A percentile compares a stretch with the other conserved stretches of the same genome.
phyloP scores from a whole-genome alignment of 2,113 vertebrate species.

The Bostrychus sinensis region DNA sequence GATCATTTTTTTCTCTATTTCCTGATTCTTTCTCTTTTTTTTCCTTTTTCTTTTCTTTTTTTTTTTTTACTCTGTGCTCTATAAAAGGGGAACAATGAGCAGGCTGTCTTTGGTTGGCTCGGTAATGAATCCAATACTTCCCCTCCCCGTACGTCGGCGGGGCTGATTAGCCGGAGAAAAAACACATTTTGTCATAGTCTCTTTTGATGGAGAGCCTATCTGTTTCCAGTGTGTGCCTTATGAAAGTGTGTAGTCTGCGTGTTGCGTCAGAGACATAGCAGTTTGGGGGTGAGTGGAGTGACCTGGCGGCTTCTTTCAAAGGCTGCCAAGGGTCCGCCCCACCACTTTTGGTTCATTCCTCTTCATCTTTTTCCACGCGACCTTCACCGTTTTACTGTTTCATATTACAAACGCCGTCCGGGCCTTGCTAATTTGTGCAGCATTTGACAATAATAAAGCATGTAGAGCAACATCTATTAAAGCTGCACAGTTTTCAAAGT shows the following conservation, averaged over 20 bases:
- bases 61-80: neutral
- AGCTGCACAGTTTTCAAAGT: too few relatives aligned
- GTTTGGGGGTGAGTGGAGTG: conserved; percentile 22
- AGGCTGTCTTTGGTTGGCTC: conserved; percentile 43
- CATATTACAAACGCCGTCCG: conserved; percentile 9
- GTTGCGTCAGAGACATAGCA: conserved; percentile 23
- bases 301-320: conserved; percentile 27
- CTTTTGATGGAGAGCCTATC: conserved; percentile 45
- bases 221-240: conserved; percentile 10
- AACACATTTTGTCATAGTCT: conserved; percentile 26
- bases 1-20: conserved; percentile 36
- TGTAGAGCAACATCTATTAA: neutral
- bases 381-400: neutral
- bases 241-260: neutral
- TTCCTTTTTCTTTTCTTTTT: too few relatives aligned
- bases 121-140: conserved; percentile 51
- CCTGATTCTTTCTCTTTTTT: conserved; percentile 16
- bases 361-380: conserved; percentile 19
- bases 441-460: neutral
- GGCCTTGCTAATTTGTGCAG: neutral
- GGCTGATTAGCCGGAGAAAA: conserved; percentile 40
- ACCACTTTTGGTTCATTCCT: conserved; percentile 18
- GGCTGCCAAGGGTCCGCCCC: conserved; percentile 26
- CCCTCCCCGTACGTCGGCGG: conserved; percentile 7
- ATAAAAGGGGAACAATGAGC: conserved; percentile 46